Base-by-base conservation (phyloP, 1,140 invertebrate genomes). In the Pectinophora gossypiella region DNA sequence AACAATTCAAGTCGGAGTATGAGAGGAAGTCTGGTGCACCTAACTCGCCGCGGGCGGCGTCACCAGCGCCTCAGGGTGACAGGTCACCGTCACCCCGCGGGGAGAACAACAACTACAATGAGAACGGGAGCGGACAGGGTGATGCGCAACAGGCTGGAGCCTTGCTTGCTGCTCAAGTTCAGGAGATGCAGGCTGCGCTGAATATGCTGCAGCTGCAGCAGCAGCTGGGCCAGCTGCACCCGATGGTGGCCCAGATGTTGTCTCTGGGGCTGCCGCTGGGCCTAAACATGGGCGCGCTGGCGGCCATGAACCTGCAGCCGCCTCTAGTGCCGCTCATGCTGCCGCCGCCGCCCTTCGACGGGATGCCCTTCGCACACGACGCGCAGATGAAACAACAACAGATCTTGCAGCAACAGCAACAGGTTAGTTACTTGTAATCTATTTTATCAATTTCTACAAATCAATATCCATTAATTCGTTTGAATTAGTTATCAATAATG, bases 171-270 rank as follows among this genome's bases (percentile, higher is more conserved):
- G 93, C 94, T 66, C 94, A 95, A 78, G 93, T 96, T 89, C 92
- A 93, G 42, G 94, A 96, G 77, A 94, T 96, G 92, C 94, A 95
- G 68, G 94, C 94, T 3, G 95, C 94, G 22, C 81, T 97, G 0
- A 97, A 95, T 71, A 93, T 96, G 6, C 94, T 97, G 91, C 96
- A 97, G 76, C 88, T 97, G 20, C 94, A 96, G 63, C 95, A 96
- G 72, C 93, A 95, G 67, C 88, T 95, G n/a, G 89, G 91, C 20
- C 92, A 93, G 62, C 90, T 95, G 61, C 94, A 94, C 77, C 93
- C 93, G n/a, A 92, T 94, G 90, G 80, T 89, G 42, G 87, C 87
- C 12, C 87, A 89, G 56, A 94, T 95, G 93, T 58, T 89, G 10
- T 87, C 86, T 7, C 93, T 97, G 89, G 93, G 93, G n/a, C 89